Evolutionary conservation across 2,888 invertebrate genomes (phyloP).

Genomic region (Aphidoletes aphidimyza): DNA sequence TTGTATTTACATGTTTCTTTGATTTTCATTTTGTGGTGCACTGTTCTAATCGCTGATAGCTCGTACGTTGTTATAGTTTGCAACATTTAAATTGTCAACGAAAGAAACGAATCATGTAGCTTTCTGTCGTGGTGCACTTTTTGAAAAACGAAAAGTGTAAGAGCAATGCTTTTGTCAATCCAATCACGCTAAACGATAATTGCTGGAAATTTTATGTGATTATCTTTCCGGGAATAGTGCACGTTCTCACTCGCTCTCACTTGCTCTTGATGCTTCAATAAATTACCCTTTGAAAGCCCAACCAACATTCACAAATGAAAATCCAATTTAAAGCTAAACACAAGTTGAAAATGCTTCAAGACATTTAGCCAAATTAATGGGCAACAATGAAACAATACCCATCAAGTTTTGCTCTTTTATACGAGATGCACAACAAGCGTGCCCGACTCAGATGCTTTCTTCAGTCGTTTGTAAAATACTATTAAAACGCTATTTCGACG

Average conservation of each 20-base stretch:
- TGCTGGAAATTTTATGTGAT: constrained; percentile 4
- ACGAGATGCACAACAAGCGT: too few relatives aligned
- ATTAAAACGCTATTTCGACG: constrained; percentile 4
- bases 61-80: background rate
- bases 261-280: background rate
- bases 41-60: background rate
- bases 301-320: background rate
- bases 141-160: background rate
- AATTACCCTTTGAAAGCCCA: constrained; percentile 19
- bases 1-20: constrained; percentile 40
- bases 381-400: constrained; percentile 46
- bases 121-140: background rate
- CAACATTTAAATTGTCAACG: background rate
- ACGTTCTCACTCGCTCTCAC: too few relatives aligned
- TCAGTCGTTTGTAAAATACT: background rate
- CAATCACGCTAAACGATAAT: constrained; percentile 39
- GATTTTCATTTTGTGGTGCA: background rate
- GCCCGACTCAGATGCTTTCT: background rate
- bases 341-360: constrained; percentile 8
- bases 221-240: background rate
- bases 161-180: background rate
- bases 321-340: constrained; percentile 33
- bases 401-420: too few relatives aligned
- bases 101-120: background rate
- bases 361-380: constrained; percentile 34